Percentiles rank a stretch among this genome's conserved stretches.
Evolutionary conservation across 1,140 invertebrate genomes (phyloP).

Genomic region (Lordiphosa collinella): DNA sequence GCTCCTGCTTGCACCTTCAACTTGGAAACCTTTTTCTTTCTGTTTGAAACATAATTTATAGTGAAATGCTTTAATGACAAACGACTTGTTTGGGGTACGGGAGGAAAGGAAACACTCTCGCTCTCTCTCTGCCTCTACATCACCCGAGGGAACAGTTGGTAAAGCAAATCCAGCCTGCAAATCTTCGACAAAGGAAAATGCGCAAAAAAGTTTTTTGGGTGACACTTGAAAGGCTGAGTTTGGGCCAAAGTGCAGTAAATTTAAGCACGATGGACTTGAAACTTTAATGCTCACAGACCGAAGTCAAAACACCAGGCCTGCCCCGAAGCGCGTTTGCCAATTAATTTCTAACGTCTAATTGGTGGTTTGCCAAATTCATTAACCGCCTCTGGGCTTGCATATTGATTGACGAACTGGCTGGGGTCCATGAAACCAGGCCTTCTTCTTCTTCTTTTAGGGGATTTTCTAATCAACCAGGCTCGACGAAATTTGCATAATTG

Average conservation of each 20-base stretch:
- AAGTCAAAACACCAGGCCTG: constrained; percentile 4
- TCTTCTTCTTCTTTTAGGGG: constrained; percentile 36
- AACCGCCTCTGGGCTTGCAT: constrained; percentile 22
- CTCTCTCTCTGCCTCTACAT: too few relatives aligned
- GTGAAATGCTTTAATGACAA: constrained; percentile 14
- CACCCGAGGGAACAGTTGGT: background rate
- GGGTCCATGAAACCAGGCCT: background rate
- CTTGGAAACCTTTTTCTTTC: background rate
- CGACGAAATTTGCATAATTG: constrained; percentile 72
- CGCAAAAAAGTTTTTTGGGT: constrained; percentile 37
- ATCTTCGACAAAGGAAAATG: constrained; percentile 16
- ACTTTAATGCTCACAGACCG: background rate
- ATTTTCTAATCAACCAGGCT: constrained; percentile 69
- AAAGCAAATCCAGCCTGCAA: background rate
- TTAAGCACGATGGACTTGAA: background rate
- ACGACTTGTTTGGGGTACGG: background rate
- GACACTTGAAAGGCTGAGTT: constrained; percentile 11
- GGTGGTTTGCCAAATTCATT: constrained; percentile 62
- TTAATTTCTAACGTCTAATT: constrained; percentile 67
- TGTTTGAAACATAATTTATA: constrained; percentile 20
- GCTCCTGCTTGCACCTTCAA: background rate
- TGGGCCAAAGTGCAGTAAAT: constrained; percentile 33
- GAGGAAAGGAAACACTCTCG: background rate
- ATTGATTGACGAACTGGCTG: constrained; percentile 57
- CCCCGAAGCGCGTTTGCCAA: constrained; percentile 42